phyloP scores from a whole-genome alignment of 2,888 invertebrate species.

The Eupithecia insigniata region DNA sequence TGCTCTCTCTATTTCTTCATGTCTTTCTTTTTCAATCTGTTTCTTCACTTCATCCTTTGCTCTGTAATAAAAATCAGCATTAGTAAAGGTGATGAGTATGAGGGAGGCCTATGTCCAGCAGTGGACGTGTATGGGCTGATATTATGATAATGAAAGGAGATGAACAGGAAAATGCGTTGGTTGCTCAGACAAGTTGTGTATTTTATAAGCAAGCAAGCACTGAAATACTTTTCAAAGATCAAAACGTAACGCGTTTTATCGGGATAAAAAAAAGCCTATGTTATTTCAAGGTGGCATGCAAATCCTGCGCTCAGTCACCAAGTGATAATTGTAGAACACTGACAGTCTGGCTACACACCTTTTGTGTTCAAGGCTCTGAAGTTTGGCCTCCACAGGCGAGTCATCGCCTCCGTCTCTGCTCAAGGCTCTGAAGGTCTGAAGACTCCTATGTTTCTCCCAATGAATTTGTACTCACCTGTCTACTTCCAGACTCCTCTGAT shows the following conservation, averaged over 20 bases:
- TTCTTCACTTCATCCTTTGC: constrained; percentile 94
- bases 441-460: not conserved
- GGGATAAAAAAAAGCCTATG: too few species aligned
- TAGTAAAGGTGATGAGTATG: not conserved
- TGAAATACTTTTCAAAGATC: too few species aligned
- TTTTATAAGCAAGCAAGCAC: too few species aligned
- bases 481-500: constrained; percentile 93
- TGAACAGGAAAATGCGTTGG: too few species aligned
- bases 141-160: too few species aligned
- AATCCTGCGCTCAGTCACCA: not conserved
- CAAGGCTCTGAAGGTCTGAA: too few species aligned
- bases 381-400: not conserved
- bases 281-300: too few species aligned
- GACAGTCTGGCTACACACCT: not conserved
- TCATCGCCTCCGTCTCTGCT: not conserved
- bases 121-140: too few species aligned
- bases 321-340: not conserved
- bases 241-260: too few species aligned
- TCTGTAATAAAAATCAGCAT: constrained; percentile 68
- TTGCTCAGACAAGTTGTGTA: too few species aligned
- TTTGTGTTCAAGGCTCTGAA: not conserved
- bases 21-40: constrained; percentile 89
- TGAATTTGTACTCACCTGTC: constrained; percentile 84
- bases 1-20: constrained; percentile 88
- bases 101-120: too few species aligned